These are phyloP conservation scores for Epizoanthus ramosus DNA, from an alignment of 92 coral and sea anemone genomes.

Conservation along the genomic window DNA sequence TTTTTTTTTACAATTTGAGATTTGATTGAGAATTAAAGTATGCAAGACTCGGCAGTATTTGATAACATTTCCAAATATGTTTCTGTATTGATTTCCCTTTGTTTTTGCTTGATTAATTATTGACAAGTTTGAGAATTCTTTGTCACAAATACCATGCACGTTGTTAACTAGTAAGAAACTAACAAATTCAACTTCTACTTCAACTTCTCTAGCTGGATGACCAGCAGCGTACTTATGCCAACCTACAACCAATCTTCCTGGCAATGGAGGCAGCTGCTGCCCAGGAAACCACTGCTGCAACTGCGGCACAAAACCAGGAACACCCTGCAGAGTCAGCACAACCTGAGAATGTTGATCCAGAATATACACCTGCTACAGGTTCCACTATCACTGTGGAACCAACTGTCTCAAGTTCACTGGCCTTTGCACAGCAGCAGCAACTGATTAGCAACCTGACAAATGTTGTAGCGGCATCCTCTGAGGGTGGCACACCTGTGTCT, in stretches of 20 bases:
- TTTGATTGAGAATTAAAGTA: too few relatives aligned
- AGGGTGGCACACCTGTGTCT: conserved; percentile 79
- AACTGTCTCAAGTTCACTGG: conserved; percentile 44
- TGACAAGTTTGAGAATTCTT: too few relatives aligned
- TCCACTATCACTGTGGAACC: conserved; percentile 62
- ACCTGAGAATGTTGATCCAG: conserved; percentile 46
- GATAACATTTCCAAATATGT: too few relatives aligned
- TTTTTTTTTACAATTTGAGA: too few relatives aligned
- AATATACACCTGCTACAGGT: conserved; percentile 47
- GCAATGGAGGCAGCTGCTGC: conserved; percentile 89
- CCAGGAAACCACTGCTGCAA: conserved; percentile 45
- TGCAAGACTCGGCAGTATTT: too few relatives aligned
- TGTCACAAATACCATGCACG: too few relatives aligned
- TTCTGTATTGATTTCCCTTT: too few relatives aligned
- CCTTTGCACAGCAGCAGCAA: conserved; percentile 65
- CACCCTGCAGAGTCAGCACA: conserved; percentile 54
- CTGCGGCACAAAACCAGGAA: conserved; percentile 55
- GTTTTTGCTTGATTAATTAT: too few relatives aligned
- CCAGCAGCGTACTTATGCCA: conserved; percentile 95
- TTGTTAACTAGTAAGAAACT: too few relatives aligned
- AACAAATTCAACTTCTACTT: too few relatives aligned
- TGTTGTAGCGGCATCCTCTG: conserved; percentile 64
- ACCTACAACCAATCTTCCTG: conserved; percentile 95
- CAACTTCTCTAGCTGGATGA: conserved; percentile 54
- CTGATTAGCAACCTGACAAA: conserved; percentile 69